A percentile compares a stretch with the other conserved stretches of the same genome.
Conservation (phyloP, 2,888 invertebrate species). For the Oasisia sp. region DNA sequence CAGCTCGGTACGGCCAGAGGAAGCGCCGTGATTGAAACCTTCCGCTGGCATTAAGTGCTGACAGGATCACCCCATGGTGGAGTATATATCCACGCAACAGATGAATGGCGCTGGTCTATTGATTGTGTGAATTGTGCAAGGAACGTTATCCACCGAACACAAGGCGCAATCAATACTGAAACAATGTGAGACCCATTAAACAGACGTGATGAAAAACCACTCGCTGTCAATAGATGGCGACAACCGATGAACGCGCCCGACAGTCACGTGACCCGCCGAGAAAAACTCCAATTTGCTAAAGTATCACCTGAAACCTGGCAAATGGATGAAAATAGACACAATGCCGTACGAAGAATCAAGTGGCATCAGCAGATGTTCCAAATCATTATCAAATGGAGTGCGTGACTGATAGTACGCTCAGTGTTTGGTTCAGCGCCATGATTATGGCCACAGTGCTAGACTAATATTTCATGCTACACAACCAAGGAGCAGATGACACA, state of each 20-base stretch:
- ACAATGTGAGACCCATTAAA: neutral
- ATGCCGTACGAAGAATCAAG: neutral
- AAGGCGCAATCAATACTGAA: neutral
- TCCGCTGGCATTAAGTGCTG: conserved; percentile 3
- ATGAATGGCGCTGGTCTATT: neutral
- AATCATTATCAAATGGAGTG: no score
- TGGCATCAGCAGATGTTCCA: neutral
- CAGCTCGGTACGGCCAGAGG: neutral
- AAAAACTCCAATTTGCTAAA: conserved; percentile 10
- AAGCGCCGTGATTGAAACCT: neutral
- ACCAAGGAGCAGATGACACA: neutral
- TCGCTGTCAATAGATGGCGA: neutral
- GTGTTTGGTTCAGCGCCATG: no score
- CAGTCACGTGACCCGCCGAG: neutral
- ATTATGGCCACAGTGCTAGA: neutral
- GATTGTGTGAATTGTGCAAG: neutral
- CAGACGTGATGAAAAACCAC: neutral
- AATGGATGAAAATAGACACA: neutral
- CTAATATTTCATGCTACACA: neutral
- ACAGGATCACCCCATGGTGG: neutral
- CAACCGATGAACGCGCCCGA: neutral
- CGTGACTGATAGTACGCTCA: no score
- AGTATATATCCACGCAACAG: conserved; percentile 12
- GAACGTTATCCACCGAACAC: neutral
- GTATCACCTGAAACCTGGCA: neutral